These are phyloP conservation scores for Pristionchus mayeri DNA, from an alignment of 2,888 invertebrate genomes.

Conservation along the genomic window DNA sequence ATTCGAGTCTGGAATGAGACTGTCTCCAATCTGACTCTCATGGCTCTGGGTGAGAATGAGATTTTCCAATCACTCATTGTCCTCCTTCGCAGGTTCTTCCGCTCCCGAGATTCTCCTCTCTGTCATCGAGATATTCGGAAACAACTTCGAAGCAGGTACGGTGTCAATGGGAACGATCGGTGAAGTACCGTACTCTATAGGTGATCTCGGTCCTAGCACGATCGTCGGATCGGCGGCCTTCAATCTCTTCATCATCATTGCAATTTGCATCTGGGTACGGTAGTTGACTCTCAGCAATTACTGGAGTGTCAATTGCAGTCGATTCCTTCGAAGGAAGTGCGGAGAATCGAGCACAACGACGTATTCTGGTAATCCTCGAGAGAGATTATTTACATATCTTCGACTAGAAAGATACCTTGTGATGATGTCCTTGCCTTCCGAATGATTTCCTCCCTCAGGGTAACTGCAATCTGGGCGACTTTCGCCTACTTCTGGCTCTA, in stretches of 20 bases:
- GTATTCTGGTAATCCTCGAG: constrained; percentile 94
- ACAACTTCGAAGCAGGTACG: constrained; percentile 88
- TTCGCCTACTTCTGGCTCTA: constrained; percentile 99
- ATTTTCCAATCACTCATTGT: background rate
- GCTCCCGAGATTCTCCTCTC: constrained; percentile 97
- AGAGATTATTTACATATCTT: background rate
- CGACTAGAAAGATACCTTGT: constrained; percentile 47
- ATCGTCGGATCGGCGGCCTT: constrained; percentile 99
- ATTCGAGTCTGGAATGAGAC: constrained; percentile 99
- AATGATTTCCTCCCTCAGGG: constrained; percentile 83
- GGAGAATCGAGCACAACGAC: constrained; percentile 83
- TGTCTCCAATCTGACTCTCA: constrained; percentile 96
- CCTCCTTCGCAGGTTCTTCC: constrained; percentile 83
- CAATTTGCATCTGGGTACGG: constrained; percentile 85
- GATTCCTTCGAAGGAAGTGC: constrained; percentile 68
- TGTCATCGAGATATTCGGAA: constrained; percentile 96
- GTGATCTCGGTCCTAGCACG: constrained; percentile 80
- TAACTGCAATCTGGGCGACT: constrained; percentile 97
- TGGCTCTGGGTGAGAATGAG: constrained; percentile 87
- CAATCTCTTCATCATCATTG: constrained; percentile 96
- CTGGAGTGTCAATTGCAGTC: constrained; percentile 80
- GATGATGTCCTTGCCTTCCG: constrained; percentile 55
- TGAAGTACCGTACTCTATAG: constrained; percentile 43
- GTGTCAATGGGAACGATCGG: background rate
- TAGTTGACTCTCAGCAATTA: constrained; percentile 31